Percentiles rank a stretch among this genome's conserved stretches.
Conservation (phyloP, 1,140 invertebrate species). For the Aphelinus atriplicis region DNA sequence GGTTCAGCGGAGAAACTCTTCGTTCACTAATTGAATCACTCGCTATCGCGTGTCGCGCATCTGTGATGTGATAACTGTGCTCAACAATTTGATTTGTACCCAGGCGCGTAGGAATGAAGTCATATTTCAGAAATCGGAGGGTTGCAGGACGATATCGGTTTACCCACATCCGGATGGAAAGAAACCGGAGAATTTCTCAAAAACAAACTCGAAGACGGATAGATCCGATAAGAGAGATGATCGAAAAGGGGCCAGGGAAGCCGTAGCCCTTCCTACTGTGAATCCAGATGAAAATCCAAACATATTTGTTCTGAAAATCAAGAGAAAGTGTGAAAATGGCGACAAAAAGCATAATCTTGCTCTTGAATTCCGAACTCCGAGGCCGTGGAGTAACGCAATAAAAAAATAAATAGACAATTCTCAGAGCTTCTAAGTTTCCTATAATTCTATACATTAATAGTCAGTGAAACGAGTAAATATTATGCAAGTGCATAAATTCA, state of each 20-base stretch:
- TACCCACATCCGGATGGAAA: slow-evolving; percentile 46
- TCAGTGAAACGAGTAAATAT: no score
- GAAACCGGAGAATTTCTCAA: slow-evolving; percentile 16
- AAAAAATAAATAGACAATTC: no score
- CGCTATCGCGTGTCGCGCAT: no score
- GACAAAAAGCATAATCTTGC: slow-evolving; percentile 53
- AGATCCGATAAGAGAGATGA: slow-evolving; percentile 5
- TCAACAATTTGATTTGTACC: no score
- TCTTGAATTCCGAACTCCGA: slow-evolving; percentile 54
- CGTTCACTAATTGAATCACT: no score
- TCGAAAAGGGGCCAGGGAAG: neutral
- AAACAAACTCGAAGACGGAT: slow-evolving; percentile 25
- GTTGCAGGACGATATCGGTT: slow-evolving; percentile 46
- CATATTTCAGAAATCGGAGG: slow-evolving; percentile 36
- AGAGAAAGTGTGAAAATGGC: slow-evolving; percentile 43
- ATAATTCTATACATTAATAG: no score
- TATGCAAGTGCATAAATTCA: no score
- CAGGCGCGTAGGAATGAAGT: slow-evolving; percentile 26
- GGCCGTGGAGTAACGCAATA: slow-evolving; percentile 49
- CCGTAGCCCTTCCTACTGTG: slow-evolving; percentile 5
- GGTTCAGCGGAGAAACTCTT: no score
- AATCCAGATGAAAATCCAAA: slow-evolving; percentile 58
- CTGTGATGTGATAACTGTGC: no score
- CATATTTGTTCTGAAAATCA: slow-evolving; percentile 56
- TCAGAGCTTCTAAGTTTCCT: no score